Conservation (phyloP, 1,140 invertebrate species). For the Oscheius sp. region DNA sequence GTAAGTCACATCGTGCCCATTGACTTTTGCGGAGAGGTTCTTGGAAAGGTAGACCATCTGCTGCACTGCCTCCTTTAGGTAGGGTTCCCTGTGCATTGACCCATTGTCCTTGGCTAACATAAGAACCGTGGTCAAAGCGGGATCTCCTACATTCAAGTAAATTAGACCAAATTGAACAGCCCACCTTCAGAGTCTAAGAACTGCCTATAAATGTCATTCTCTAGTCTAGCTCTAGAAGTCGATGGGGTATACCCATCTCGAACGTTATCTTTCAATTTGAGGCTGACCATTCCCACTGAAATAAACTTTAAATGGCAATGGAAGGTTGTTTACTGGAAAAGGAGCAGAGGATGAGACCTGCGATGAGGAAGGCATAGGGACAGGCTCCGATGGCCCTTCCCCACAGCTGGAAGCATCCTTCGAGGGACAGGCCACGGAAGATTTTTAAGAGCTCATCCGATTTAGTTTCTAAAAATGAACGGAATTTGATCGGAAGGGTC, state of each 20-base stretch:
- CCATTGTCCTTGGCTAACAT: slow-evolving; percentile 41
- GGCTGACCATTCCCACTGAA: slow-evolving; percentile 46
- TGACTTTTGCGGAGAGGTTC: slow-evolving; percentile 13
- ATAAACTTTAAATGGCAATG: neutral
- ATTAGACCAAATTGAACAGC: neutral
- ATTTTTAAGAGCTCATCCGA: slow-evolving; percentile 34
- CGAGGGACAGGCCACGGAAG: slow-evolving; percentile 43
- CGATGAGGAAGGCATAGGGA: slow-evolving; percentile 46
- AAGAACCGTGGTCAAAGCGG: slow-evolving; percentile 38
- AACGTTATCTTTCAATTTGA: slow-evolving; percentile 44
- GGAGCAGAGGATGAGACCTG: slow-evolving; percentile 43
- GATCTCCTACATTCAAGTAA: slow-evolving; percentile 24
- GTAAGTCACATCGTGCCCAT: slow-evolving; percentile 42
- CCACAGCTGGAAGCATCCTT: slow-evolving; percentile 38
- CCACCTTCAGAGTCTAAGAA: slow-evolving; percentile 42
- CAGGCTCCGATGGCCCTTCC: slow-evolving; percentile 41
- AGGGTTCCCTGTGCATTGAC: slow-evolving; percentile 41
- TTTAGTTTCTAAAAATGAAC: slow-evolving; percentile 38
- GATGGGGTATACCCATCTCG: slow-evolving; percentile 48
- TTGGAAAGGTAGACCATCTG: slow-evolving; percentile 41
- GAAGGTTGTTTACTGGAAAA: slow-evolving; percentile 31
- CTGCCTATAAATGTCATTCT: slow-evolving; percentile 51
- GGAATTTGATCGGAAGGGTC: too few relatives aligned
- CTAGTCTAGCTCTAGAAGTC: slow-evolving; percentile 48
- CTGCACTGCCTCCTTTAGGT: slow-evolving; percentile 43